A percentile compares a stretch with the other conserved stretches of the same genome.
Conservation (phyloP, 1,140 invertebrate genomes). For the Choristoneura fumiferana region DNA sequence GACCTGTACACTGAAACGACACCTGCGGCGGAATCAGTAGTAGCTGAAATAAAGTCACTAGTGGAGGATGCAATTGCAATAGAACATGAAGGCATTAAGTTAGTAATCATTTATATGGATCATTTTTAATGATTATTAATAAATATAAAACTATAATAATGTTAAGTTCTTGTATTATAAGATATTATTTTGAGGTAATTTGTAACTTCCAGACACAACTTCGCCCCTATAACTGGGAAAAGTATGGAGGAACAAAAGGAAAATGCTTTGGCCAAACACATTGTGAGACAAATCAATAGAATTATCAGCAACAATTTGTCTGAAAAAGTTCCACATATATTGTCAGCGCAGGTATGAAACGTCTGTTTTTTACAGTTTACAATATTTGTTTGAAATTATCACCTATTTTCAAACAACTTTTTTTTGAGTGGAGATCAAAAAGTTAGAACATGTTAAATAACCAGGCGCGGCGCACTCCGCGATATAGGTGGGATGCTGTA, state of each 20-base stretch:
- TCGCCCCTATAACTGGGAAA: slow-evolving; percentile 33
- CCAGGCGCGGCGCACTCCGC: no score
- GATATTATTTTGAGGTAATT: slow-evolving; percentile 14
- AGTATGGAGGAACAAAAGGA: slow-evolving; percentile 55
- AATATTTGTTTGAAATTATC: no score
- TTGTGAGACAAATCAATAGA: slow-evolving; percentile 85
- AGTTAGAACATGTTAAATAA: no score
- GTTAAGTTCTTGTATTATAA: background rate
- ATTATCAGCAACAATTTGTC: slow-evolving; percentile 80
- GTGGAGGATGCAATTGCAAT: slow-evolving; percentile 81
- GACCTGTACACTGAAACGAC: slow-evolving; percentile 76
- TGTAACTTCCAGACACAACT: slow-evolving; percentile 44
- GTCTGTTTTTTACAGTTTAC: background rate
- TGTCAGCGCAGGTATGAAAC: slow-evolving; percentile 78
- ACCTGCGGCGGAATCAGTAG: slow-evolving; percentile 65
- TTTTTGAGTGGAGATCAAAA: no score
- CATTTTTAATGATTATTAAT: slow-evolving; percentile 6
- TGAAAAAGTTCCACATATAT: slow-evolving; percentile 80
- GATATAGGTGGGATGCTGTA: no score
- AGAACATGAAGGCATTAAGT: slow-evolving; percentile 79
- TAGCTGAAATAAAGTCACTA: slow-evolving; percentile 73
- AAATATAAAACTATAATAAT: background rate
- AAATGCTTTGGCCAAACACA: slow-evolving; percentile 66
- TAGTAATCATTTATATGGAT: slow-evolving; percentile 41
- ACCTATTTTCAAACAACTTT: no score